phyloP scores from a whole-genome alignment of 2,113 vertebrate genomes.

The Sander vitreus region DNA sequence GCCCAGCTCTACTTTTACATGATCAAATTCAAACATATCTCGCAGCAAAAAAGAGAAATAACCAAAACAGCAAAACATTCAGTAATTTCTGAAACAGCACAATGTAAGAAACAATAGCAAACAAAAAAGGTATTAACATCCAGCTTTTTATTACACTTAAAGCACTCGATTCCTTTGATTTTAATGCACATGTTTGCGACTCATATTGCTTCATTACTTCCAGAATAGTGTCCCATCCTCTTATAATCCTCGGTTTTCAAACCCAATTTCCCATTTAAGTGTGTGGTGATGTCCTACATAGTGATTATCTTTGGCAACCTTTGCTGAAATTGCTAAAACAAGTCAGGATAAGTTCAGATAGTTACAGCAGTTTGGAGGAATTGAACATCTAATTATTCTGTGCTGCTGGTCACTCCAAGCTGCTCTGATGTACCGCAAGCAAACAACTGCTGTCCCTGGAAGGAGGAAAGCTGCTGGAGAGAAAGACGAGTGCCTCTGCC shows the following conservation, averaged over 20 bases:
- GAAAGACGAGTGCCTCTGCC: conserved; percentile 56
- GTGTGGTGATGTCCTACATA: conserved; percentile 23
- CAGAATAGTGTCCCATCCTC: conserved; percentile 5
- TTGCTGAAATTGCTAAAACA: conserved; percentile 54
- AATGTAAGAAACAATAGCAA: not conserved
- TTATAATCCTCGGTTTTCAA: conserved; percentile 36
- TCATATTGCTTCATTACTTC: not conserved
- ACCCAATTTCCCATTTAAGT: conserved; percentile 33
- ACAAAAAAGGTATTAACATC: not conserved
- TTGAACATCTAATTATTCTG: conserved; percentile 61
- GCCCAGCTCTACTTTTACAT: not conserved
- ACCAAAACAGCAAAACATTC: not conserved
- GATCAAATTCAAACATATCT: not conserved
- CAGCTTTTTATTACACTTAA: not conserved
- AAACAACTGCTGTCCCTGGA: conserved; percentile 73
- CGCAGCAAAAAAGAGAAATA: not conserved
- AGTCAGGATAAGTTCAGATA: conserved; percentile 48
- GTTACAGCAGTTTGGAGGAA: conserved; percentile 35
- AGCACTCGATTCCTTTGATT: conserved; percentile 8
- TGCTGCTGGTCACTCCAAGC: conserved; percentile 62
- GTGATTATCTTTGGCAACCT: conserved; percentile 61
- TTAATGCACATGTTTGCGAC: conserved; percentile 15
- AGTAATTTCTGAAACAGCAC: not conserved
- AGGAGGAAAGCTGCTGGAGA: conserved; percentile 64
- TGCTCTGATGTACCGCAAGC: conserved; percentile 63